Evolutionary conservation across 2,113 vertebrate species (phyloP).

Genomic region (Onychorhynchus coronatus): DNA sequence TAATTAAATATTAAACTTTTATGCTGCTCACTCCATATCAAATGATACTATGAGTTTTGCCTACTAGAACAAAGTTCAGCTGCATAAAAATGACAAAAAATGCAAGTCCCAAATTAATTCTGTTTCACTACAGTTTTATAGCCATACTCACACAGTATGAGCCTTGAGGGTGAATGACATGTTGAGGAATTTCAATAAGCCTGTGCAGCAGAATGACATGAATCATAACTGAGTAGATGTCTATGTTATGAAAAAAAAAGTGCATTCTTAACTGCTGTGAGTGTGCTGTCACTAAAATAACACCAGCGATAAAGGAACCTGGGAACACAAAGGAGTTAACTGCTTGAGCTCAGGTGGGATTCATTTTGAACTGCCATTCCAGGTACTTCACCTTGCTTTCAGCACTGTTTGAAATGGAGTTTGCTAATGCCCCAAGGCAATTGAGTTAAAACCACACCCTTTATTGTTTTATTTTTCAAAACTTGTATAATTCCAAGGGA

Average conservation of each 20-base stretch:
- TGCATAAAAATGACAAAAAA: not conserved
- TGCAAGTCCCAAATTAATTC: not conserved
- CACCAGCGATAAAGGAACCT: constrained; percentile 18
- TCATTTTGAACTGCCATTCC: not conserved
- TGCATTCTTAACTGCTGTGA: not conserved
- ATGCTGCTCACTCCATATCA: not conserved
- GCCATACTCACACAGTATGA: not conserved
- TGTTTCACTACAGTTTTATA: constrained; percentile 11
- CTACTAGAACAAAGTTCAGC: not conserved
- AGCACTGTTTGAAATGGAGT: not conserved
- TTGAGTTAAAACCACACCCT: not conserved
- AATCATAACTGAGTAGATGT: constrained; percentile 44
- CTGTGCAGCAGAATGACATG: constrained; percentile 39
- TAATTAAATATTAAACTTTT: not conserved
- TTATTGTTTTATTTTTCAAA: constrained; percentile 7
- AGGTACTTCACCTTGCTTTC: not conserved
- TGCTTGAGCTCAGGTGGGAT: not conserved
- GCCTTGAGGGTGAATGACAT: constrained; percentile 41
- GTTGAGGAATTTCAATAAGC: constrained; percentile 59
- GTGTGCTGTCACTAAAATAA: not conserved
- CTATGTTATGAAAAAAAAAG: not conserved
- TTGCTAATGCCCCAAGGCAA: not conserved
- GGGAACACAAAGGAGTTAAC: not conserved
- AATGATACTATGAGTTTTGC: not conserved
- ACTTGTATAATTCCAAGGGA: not conserved